Evolutionary conservation across 1,140 invertebrate species (phyloP), one percentile per base, ranked within the genome.

Genomic region (Aphidius gifuensis): DNA sequence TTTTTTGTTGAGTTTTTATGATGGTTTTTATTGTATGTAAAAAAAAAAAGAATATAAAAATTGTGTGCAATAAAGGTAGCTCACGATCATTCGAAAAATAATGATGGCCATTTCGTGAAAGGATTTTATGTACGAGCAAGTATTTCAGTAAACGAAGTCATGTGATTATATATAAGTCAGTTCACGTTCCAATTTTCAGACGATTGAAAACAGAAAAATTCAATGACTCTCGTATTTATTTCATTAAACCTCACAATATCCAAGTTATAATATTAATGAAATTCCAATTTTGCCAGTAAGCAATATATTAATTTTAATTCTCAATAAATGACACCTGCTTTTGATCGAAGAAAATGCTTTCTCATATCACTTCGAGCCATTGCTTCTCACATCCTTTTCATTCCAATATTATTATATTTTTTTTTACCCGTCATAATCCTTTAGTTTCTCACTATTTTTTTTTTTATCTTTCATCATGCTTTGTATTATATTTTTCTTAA

Each of bases 251-350:
- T 67, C 68, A 68, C 71, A 74, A 74, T 75, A 73, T 73, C 68
- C 64, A 58, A 73, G 71, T 71, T 67, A 71, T 75, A 75, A 74
- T 73, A 73, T 74, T 75, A 75, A 75, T 75, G 73, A 75, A 75
- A 75, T 75, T 75, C 73, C 71, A 64, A 47, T 42, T 44, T 51
- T 60, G 21, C 51, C 49, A 32, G 23, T 32, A 43, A 45, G 46
- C 67, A 58, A 64, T 68, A 68, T 69, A 58, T 64, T 71, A 73
- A 72, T 74, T 71, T 74, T 71, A 71, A 72, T 71, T 56, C 66
- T 66, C 69, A 64, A 64, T 63, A 63, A 65, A 68, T 66, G 63
- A 64, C 55, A 53, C 45, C 38, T 32, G 23, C 2, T 32, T 38
- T 21, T 50, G 60, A 51, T 50, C 58, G 50, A 42, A 48, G 16